Percentiles rank a stretch among this genome's conserved stretches.
Conservation (phyloP, 2,113 vertebrate species). For the Apistogramma diplotaenia region DNA sequence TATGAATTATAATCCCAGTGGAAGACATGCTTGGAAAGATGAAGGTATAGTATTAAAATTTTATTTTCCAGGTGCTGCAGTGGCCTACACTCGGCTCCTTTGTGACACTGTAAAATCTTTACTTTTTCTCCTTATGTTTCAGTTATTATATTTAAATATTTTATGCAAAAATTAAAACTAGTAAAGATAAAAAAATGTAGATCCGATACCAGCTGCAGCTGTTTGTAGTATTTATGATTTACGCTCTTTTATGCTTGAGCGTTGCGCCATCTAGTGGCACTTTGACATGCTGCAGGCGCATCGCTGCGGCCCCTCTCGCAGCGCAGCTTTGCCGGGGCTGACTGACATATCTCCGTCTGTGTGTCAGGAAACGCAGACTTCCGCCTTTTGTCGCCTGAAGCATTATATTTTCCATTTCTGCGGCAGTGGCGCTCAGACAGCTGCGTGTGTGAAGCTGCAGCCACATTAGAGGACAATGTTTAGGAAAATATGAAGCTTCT, state of each 20-base stretch:
- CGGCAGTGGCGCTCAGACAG: neutral
- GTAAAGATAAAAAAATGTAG: neutral
- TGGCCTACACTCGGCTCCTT: neutral
- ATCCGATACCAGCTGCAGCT: neutral
- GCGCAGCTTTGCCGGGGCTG: neutral
- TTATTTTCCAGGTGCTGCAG: neutral
- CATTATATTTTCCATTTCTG: neutral
- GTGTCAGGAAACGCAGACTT: conserved; percentile 62
- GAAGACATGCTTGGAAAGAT: neutral
- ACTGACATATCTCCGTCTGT: conserved; percentile 25
- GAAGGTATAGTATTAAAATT: neutral
- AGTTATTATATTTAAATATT: neutral
- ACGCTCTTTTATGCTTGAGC: neutral
- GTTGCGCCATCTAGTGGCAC: conserved; percentile 36
- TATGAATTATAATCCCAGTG: neutral
- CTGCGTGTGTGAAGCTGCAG: neutral
- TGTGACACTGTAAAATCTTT: neutral
- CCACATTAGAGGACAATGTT: neutral
- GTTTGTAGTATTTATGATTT: fast-evolving
- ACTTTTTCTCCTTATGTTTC: neutral
- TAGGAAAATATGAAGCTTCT: neutral
- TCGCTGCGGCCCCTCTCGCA: fast-evolving
- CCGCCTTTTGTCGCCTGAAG: conserved; percentile 31
- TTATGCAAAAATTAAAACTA: neutral
- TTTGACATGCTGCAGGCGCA: neutral